Evolutionary conservation across 2,797 vertebrate species (phyloP), one percentile per base, ranked within the genome.

Genomic region (Xiphophorus birchmanni): DNA sequence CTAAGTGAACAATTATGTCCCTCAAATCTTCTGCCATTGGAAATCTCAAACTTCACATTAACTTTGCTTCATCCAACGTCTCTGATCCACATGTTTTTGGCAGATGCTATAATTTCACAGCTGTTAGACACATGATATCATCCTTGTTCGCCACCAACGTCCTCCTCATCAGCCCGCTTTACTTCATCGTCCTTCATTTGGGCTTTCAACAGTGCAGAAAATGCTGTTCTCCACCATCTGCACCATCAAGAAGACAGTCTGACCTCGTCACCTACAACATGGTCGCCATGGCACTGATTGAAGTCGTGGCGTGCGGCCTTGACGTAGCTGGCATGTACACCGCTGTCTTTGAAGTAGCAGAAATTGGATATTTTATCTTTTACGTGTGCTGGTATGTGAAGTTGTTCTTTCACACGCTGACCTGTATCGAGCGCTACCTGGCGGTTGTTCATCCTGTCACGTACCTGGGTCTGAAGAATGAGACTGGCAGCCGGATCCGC

Each of bases 371-470:
- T 17, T 1, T 35, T 11, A 2, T 35, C 7, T 13, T 26, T 47
- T 52, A 18, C 3, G 13, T 12, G 6, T 52, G 29, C 6, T 84
- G 71, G 50, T 11, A 0, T 37, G 80, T 37, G 10, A 52, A 84
- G 12, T 76, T 75, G 40, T 0, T n/a, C 1, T 80, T 84, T 18
- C 83, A 54, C 0, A 7, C 63, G 1, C 45, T 47, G 45, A 13
- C 12, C 10, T 47, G 45, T 9, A 47, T 47, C 10, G 80, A 89
- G 45, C 72, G 42, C 52, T 88, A 86, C 52, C 26, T 84, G 67
- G 82, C 82, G 13, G 83, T 84, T 10, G 80, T 85, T 15, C 81
- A 87, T 45, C 81, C 88, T 15, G 2, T 89, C 32, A 78, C n/a
- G 12, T 89, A 85, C 44, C 32, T 80, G 18, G 11, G 47, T 0